Evolutionary conservation across 2,113 vertebrate genomes (phyloP).

Genomic region (Spea bombifrons): DNA sequence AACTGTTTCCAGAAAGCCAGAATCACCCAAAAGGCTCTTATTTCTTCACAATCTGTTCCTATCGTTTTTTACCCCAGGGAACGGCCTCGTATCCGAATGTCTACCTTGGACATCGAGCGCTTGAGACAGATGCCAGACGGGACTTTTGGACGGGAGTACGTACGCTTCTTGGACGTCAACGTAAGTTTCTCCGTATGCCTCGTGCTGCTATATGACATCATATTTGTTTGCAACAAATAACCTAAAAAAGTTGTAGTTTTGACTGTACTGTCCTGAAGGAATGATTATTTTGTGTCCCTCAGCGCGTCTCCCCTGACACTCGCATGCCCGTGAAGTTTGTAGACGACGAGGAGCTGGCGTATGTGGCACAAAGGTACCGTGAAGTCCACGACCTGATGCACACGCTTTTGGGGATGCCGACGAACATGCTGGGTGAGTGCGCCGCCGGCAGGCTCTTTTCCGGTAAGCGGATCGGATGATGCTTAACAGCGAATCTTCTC

Average conservation of each 20-base stretch:
- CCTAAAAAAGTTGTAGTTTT: too few relatives aligned
- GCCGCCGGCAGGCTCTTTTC: fast-evolving
- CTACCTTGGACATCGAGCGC: slow-evolving; percentile 74
- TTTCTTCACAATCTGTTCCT: too few relatives aligned
- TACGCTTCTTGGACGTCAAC: slow-evolving; percentile 83
- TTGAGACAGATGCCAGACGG: slow-evolving; percentile 77
- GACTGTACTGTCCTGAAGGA: too few relatives aligned
- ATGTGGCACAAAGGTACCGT: slow-evolving; percentile 90
- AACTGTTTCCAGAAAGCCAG: too few relatives aligned
- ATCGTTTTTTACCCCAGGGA: slow-evolving; percentile 75
- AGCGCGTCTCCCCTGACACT: slow-evolving; percentile 89
- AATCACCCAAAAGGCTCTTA: background rate
- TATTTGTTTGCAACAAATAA: too few relatives aligned
- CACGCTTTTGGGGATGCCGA: slow-evolving; percentile 91
- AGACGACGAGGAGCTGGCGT: slow-evolving; percentile 88
- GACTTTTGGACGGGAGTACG: slow-evolving; percentile 82
- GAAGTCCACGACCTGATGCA: slow-evolving; percentile 92
- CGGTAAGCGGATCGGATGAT: background rate
- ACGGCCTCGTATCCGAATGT: slow-evolving; percentile 81
- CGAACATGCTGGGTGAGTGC: slow-evolving; percentile 88
- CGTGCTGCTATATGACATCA: too few relatives aligned
- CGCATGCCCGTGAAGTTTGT: slow-evolving; percentile 85
- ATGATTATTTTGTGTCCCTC: background rate
- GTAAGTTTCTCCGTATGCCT: slow-evolving; percentile 63
- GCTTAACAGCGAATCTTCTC: background rate